Evolutionary conservation across 2,797 vertebrate species (phyloP).

Genomic region (Zenarchopterus dispar): DNA sequence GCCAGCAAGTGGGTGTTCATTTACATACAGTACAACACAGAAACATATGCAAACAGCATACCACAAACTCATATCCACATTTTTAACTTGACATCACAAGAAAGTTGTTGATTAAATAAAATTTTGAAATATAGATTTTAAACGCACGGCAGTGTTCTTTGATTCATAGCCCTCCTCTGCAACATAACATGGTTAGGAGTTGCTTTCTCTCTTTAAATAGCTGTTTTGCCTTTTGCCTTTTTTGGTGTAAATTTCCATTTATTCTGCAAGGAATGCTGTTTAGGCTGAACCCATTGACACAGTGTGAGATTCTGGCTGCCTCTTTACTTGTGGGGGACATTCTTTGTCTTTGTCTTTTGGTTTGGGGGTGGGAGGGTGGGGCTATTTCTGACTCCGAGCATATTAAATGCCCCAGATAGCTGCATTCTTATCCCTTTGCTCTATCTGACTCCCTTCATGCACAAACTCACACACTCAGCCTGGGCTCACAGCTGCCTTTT

Average conservation of each 20-base stretch:
- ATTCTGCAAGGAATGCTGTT: constrained; percentile 37
- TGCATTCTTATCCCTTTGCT: constrained; percentile 59
- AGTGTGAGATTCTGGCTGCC: constrained; percentile 34
- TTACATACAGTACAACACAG: constrained; percentile 18
- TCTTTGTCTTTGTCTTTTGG: constrained; percentile 52
- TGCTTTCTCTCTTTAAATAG: constrained; percentile 16
- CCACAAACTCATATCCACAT: background rate
- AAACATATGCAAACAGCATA: constrained; percentile 11
- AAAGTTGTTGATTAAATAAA: constrained; percentile 39
- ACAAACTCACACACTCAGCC: constrained; percentile 30
- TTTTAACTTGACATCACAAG: constrained; percentile 51
- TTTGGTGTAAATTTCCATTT: constrained; percentile 23
- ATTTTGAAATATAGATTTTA: constrained; percentile 45
- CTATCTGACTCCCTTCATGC: constrained; percentile 56
- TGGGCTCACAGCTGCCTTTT: constrained; percentile 31
- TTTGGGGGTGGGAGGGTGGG: constrained; percentile 38
- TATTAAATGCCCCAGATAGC: constrained; percentile 62
- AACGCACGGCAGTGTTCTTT: constrained; percentile 24
- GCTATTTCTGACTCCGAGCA: constrained; percentile 51
- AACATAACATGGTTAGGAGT: constrained; percentile 16
- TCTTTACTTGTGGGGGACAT: constrained; percentile 46
- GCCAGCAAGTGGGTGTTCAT: constrained; percentile 4
- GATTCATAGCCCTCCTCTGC: constrained; percentile 17
- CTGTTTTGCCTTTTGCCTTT: constrained; percentile 7
- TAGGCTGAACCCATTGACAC: constrained; percentile 37